Percentiles rank a stretch among this genome's conserved stretches.
phyloP scores from a whole-genome alignment of 2,113 vertebrate species.

The Oncorhynchus kisutch region DNA sequence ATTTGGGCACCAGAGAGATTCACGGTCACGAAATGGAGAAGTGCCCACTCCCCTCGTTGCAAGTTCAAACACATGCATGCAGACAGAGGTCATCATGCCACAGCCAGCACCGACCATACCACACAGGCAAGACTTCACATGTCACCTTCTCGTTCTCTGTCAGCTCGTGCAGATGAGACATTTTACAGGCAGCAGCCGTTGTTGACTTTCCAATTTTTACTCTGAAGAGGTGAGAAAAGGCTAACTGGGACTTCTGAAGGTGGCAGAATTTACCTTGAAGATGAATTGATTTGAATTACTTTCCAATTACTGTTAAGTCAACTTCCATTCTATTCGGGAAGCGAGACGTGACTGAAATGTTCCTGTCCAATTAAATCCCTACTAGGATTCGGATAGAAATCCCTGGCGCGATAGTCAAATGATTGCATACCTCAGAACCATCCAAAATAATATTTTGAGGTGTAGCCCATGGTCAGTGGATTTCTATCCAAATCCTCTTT shows the following conservation, averaged over 20 bases:
- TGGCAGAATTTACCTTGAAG: background rate
- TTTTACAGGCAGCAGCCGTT: no score
- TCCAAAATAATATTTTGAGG: constrained; percentile 29
- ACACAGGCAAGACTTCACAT: constrained; percentile 15
- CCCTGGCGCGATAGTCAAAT: constrained; percentile 25
- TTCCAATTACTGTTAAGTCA: background rate
- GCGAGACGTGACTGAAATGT: constrained; percentile 30
- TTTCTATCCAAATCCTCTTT: background rate
- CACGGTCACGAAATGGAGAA: constrained; percentile 8
- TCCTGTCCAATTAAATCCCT: constrained; percentile 49
- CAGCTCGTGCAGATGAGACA: no score
- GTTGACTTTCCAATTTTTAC: no score
- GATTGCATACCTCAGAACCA: background rate
- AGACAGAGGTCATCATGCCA: constrained; percentile 12
- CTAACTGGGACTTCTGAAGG: background rate
- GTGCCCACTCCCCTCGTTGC: background rate
- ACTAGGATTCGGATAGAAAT: constrained; percentile 48
- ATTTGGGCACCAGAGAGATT: constrained; percentile 13
- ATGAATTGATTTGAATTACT: background rate
- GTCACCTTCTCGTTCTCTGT: background rate
- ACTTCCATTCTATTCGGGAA: constrained; percentile 9
- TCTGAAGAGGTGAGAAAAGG: background rate
- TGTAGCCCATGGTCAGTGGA: background rate
- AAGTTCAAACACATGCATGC: constrained; percentile 1
- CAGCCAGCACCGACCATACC: constrained; percentile 10